Evolutionary conservation across 2,888 invertebrate genomes (phyloP).

Genomic region (Chouioia cunea): DNA sequence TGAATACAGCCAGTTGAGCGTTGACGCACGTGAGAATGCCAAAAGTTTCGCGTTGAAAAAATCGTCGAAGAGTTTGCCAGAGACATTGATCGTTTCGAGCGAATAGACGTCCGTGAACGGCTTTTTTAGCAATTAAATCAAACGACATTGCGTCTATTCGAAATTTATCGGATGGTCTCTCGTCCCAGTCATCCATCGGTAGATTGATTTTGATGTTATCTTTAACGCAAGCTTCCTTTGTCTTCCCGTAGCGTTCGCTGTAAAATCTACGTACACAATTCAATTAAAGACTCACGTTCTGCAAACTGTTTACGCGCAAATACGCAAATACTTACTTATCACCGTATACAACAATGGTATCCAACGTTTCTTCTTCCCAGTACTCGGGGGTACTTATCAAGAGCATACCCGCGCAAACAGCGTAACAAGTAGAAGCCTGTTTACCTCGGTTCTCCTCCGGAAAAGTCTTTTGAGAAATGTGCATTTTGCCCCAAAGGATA

Average conservation of each 20-base stretch:
- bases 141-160: constrained; percentile 58
- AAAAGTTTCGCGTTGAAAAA: constrained; percentile 54
- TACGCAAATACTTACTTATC: constrained; percentile 51
- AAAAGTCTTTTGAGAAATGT: constrained; percentile 75
- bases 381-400: constrained; percentile 62
- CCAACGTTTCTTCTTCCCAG: constrained; percentile 58
- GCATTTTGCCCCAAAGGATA: constrained; percentile 77
- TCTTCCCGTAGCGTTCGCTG: constrained; percentile 21
- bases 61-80: constrained; percentile 54
- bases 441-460: constrained; percentile 72
- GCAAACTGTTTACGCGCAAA: not conserved
- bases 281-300: not conserved
- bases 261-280: constrained; percentile 21
- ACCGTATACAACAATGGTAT: constrained; percentile 61
- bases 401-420: constrained; percentile 68
- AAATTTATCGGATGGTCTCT: constrained; percentile 54
- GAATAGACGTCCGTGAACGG: constrained; percentile 56
- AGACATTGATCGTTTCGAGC: constrained; percentile 48
- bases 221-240: not conserved
- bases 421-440: constrained; percentile 75
- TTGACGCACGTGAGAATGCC: constrained; percentile 59
- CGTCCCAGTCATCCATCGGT: constrained; percentile 45
- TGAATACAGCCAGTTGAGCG: constrained; percentile 58
- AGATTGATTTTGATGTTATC: constrained; percentile 2
- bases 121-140: constrained; percentile 53